Evolutionary conservation across 2,888 invertebrate species (phyloP).

Genomic region (Pachycephus smyrnensis): DNA sequence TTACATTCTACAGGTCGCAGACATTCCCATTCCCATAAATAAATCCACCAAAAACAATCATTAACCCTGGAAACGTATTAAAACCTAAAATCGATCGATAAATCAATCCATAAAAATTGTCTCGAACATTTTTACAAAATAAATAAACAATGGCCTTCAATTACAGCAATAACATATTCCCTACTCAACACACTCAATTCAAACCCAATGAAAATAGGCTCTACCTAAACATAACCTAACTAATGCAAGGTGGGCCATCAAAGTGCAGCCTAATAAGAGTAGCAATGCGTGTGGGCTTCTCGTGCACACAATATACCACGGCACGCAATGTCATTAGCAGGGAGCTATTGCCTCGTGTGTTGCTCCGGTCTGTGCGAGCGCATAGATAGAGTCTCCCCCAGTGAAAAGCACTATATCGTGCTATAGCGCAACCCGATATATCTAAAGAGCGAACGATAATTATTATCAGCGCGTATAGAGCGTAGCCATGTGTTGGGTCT

Average conservation of each 20-base stretch:
- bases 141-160: not conserved
- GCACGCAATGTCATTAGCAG: not conserved
- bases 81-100: not conserved
- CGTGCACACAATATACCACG: not conserved
- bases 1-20: not conserved
- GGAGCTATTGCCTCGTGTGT: not conserved
- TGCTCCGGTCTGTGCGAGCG: not conserved
- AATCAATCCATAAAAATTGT: not conserved
- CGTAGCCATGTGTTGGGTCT: not conserved
- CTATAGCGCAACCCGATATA: not conserved
- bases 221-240: not conserved
- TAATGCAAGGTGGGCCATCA: not conserved
- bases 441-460: not conserved
- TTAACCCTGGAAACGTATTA: not conserved
- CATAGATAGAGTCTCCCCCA: not conserved
- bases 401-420: not conserved
- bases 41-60: not conserved
- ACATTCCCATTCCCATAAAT: not conserved
- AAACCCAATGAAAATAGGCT: not conserved
- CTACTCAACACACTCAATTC: not conserved
- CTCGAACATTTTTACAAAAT: not conserved
- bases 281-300: not conserved
- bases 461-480: not conserved
- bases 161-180: not conserved
- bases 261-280: not conserved